A percentile compares a stretch with the other conserved stretches of the same genome.
phyloP scores from a whole-genome alignment of 2,113 vertebrate genomes.

The Sialia sialis region DNA sequence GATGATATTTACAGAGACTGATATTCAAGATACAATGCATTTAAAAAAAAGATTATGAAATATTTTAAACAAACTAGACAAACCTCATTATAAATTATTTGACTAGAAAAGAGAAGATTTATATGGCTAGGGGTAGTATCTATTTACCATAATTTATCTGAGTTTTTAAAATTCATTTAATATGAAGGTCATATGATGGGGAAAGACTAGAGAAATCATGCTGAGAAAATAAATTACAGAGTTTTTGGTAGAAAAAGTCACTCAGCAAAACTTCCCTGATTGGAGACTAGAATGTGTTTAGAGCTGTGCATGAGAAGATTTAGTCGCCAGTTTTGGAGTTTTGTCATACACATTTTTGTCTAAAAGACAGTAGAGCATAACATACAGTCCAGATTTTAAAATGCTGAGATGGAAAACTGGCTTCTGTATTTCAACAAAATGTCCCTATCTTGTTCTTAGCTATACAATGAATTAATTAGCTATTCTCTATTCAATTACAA shows the following conservation, averaged over 20 bases:
- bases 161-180: background rate
- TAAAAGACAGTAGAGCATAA: background rate
- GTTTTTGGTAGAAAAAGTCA: background rate
- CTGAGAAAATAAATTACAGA: background rate
- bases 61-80: background rate
- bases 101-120: background rate
- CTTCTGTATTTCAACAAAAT: background rate
- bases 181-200: background rate
- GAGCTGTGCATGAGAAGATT: background rate
- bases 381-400: background rate
- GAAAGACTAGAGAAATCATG: background rate
- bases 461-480: background rate
- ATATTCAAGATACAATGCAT: accelerated
- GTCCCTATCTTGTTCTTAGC: background rate
- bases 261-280: background rate
- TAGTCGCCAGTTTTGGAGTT: background rate
- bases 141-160: background rate
- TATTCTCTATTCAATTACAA: background rate
- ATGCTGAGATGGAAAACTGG: background rate
- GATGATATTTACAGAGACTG: background rate
- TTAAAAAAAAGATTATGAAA: background rate
- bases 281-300: background rate
- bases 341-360: background rate
- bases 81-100: background rate
- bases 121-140: background rate